Base-by-base conservation (phyloP, 2,888 invertebrate species). In the Mesoligia furuncula region DNA sequence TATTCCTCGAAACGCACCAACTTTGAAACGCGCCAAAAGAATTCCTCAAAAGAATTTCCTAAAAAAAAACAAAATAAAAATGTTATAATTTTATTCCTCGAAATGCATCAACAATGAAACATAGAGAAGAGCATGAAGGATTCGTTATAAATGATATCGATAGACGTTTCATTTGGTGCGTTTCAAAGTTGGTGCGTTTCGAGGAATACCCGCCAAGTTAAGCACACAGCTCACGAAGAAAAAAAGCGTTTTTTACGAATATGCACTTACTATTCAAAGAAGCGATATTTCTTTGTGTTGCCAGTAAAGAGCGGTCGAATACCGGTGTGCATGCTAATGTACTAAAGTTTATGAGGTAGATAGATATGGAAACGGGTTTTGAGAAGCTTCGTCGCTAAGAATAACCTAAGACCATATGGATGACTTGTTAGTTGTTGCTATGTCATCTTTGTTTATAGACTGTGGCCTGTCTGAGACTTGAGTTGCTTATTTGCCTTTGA, bases 251-350 rank as follows among this genome's bases (percentile, higher is more conserved):
- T 87, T 85, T 77, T 73, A 75, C 65, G 80, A 87, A 83, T 66
- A 80, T 82, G 79, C 79, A 76, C 65, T 87, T 88, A 79, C 68
- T 71, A 88, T 88, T 86, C 87, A 82, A 27, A 66, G 61, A 48
- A 15, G 69, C 65, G 73, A 72, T 80, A 81, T 79, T 87, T 86
- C 83, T 88, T 77, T 86, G 84, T 84, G 68, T 73, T 65, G 64
- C 59, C 67, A 15, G 84, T 81, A 75, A 79, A 83, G 83, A 82
- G 82, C 76, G 81, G 77, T 42, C 66, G 73, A 31, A 66, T 80
- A 81, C 79, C 80, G 72, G 75, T 79, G 42, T 70, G 87, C 77
- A 88, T 88, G 82, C 80, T 83, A 88, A 87, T 85, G 80, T 71
- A 31, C 36, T 69, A 13, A 64, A 64, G 48, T 57, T 71, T 61